Evolutionary conservation across 2,888 invertebrate genomes (phyloP), one percentile per base, ranked within the genome.

Genomic region (Cephalotes varians): DNA sequence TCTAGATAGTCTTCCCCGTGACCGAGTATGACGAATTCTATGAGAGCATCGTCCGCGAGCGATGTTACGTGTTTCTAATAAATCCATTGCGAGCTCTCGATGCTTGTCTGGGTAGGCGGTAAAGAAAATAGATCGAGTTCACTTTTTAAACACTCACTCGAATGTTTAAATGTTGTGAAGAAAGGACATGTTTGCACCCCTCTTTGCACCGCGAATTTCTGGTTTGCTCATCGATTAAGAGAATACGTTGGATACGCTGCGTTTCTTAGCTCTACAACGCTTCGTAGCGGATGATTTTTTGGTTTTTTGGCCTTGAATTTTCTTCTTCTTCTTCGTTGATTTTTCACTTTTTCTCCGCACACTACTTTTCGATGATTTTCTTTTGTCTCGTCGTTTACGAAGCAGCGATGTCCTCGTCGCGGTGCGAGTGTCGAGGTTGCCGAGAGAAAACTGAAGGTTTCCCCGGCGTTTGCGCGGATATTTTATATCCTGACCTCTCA

Each of bases 81-180:
- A 47, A 65, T 47, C 18, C 18, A 65, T 65, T 65, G 25, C 18
- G 10, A 28, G 1, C 4, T 65, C 28, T 65, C 10, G n/a, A 90
- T 86, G 28, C 76, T 82, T 5, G 82, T 85, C 67, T 87, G 85
- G 4, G 85, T 86, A 18, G 85, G 76, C 2, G 88, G 86, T 62
- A 90, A 37, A 5, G 86, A 65, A 62, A 90, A 90, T 12, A 90
- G 67, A 80, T 90, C 87, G 7, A 88, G 80, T 83, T 90, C 86
- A 1, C 79, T 82, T 44, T 89, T 89, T 5, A 82, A 64, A 73
- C 88, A 88, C 71, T 90, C 89, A 77, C 83, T 83, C 21, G 83
- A 87, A 5, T 85, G 81, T n/a, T n/a, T n/a, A n/a, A n/a, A n/a
- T n/a, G 0, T 18, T 62, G 54, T 88, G 86, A 12, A 88, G 51